A percentile compares a stretch with the other conserved stretches of the same genome.
phyloP scores from a whole-genome alignment of 2,888 invertebrate species.

The Liopterus haemorrhoidalis region DNA sequence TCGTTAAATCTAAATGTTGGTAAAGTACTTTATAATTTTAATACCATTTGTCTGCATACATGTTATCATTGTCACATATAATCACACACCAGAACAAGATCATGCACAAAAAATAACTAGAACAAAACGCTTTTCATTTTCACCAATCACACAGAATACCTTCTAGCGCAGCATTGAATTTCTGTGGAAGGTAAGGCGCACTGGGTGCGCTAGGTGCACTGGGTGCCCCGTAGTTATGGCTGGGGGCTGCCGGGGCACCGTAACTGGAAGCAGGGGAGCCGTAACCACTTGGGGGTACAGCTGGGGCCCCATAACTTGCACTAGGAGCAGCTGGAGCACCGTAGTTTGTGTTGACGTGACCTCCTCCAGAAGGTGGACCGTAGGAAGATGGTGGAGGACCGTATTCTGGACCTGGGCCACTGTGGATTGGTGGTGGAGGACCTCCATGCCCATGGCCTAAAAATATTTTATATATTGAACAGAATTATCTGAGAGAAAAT shows the following conservation, averaged over 20 bases:
- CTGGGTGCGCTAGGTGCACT: constrained; percentile 13
- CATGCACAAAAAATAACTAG: no score
- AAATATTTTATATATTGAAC: no score
- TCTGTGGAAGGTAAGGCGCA: constrained; percentile 15
- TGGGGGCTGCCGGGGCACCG: constrained; percentile 9
- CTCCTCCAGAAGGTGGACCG: constrained; percentile 16
- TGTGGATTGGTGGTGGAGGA: constrained; percentile 7
- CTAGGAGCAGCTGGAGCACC: no score
- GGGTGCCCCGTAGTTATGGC: constrained; percentile 8
- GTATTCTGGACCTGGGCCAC: constrained; percentile 16
- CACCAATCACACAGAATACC: no score
- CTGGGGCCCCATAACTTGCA: neutral
- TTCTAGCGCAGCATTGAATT: constrained; percentile 10
- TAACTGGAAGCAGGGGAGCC: constrained; percentile 16
- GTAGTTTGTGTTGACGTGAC: no score
- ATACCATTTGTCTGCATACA: no score
- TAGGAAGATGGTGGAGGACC: constrained; percentile 13
- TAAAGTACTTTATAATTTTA: no score
- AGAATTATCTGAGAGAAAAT: no score
- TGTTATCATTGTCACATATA: no score
- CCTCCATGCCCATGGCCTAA: constrained; percentile 1
- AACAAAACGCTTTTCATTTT: no score
- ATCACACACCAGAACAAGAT: no score
- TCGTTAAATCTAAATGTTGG: no score
- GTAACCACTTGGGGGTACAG: constrained; percentile 5